Percentiles rank a stretch among this genome's conserved stretches.
These are phyloP conservation scores for Dusona sp. DNA, from an alignment of 2,888 invertebrate species.

Conservation along the genomic window DNA sequence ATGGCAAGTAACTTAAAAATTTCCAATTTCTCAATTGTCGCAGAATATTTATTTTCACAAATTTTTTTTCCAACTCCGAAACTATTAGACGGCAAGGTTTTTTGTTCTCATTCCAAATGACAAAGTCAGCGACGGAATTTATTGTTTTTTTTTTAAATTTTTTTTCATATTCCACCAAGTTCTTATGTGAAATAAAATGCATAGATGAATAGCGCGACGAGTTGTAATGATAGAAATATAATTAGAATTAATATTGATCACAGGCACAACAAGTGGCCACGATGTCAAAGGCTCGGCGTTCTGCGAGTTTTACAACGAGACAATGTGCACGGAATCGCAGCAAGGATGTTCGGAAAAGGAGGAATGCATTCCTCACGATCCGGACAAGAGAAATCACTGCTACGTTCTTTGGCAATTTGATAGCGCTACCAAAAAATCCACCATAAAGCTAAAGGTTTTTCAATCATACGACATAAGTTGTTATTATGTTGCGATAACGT, in stretches of 20 bases:
- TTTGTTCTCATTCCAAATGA: not conserved
- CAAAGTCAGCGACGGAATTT: not conserved
- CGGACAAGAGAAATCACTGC: slow-evolving; percentile 92
- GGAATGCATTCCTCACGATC: slow-evolving; percentile 89
- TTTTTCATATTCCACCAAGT: not conserved
- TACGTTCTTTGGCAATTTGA: slow-evolving; percentile 93
- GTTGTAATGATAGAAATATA: not conserved
- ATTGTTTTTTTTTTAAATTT: not conserved
- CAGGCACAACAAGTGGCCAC: slow-evolving; percentile 77
- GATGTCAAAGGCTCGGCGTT: slow-evolving; percentile 85
- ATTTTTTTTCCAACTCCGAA: not conserved
- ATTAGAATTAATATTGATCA: not conserved
- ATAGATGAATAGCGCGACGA: not conserved
- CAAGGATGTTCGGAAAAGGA: slow-evolving; percentile 86
- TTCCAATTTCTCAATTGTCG: too few relatives aligned
- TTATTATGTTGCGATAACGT: not conserved
- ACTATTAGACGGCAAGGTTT: not conserved
- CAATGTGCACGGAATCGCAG: slow-evolving; percentile 85
- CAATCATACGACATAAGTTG: not conserved
- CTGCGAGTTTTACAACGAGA: slow-evolving; percentile 90
- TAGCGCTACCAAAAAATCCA: slow-evolving; percentile 87
- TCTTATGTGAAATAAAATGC: too few relatives aligned
- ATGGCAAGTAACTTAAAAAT: not conserved
- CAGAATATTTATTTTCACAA: too few relatives aligned
- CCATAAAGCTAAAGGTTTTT: slow-evolving; percentile 83